A percentile compares a stretch with the other conserved stretches of the same genome.
These are phyloP conservation scores for Eurytoma adleriae DNA, from an alignment of 2,888 invertebrate genomes.

Conservation along the genomic window DNA sequence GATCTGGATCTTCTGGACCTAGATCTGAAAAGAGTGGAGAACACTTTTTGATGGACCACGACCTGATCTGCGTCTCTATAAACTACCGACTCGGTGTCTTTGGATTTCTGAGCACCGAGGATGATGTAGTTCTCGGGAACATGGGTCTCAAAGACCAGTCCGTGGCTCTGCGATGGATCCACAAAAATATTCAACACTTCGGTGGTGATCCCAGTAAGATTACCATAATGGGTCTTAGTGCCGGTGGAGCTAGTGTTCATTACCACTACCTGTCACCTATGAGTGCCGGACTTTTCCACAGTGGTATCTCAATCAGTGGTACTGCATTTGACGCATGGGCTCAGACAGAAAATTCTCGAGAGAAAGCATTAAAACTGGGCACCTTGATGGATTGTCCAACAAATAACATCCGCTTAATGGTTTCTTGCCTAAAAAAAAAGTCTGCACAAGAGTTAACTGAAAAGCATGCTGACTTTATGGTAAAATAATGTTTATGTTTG, in stretches of 20 bases:
- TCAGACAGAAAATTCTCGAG: constrained; percentile 72
- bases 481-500: too few species aligned
- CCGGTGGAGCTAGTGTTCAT: constrained; percentile 86
- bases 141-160: constrained; percentile 86
- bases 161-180: constrained; percentile 83
- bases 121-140: constrained; percentile 83
- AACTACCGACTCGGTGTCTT: constrained; percentile 84
- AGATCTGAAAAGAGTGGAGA: constrained; percentile 77
- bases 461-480: constrained; percentile 79
- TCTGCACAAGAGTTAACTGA: constrained; percentile 80
- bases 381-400: constrained; percentile 82
- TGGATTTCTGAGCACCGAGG: constrained; percentile 86
- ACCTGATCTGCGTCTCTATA: constrained; percentile 82
- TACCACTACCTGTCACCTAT: constrained; percentile 83
- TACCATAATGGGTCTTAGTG: constrained; percentile 83
- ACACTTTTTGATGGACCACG: constrained; percentile 79
- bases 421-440: constrained; percentile 81
- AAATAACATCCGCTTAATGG: constrained; percentile 77
- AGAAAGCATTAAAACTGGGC: constrained; percentile 81
- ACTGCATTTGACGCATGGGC: constrained; percentile 79
- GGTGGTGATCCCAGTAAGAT: constrained; percentile 85
- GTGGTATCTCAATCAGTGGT: constrained; percentile 84
- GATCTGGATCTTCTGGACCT: too few species aligned
- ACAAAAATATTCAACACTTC: constrained; percentile 82
- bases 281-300: constrained; percentile 37